Evolutionary conservation across 2,113 vertebrate genomes (phyloP).

Genomic region (Apistogramma diplotaenia): DNA sequence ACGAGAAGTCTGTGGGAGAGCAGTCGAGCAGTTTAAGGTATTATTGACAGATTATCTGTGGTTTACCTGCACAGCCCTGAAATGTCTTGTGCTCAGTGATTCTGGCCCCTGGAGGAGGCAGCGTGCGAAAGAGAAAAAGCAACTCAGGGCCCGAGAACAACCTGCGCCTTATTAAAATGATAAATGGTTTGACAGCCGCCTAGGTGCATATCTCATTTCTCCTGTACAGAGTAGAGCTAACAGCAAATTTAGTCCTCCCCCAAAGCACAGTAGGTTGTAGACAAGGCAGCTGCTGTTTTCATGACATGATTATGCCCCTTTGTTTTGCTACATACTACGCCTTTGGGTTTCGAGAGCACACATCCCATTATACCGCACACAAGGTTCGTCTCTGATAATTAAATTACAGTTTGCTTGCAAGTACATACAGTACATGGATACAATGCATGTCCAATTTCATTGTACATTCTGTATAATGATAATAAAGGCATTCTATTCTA

Average conservation of each 20-base stretch:
- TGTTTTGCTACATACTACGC: neutral
- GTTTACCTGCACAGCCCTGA: neutral
- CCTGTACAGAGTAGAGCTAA: neutral
- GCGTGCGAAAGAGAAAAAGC: neutral
- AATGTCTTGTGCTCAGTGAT: neutral
- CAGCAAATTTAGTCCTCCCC: neutral
- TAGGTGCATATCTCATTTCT: slow-evolving; percentile 17
- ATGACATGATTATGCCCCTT: neutral
- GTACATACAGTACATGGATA: neutral
- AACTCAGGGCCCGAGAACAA: neutral
- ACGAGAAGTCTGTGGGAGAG: no score
- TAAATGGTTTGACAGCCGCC: slow-evolving; percentile 38
- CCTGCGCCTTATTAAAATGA: slow-evolving; percentile 52
- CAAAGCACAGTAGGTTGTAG: neutral
- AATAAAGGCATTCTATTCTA: no score
- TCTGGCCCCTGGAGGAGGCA: neutral
- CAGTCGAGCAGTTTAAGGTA: neutral
- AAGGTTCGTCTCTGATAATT: neutral
- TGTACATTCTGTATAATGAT: no score
- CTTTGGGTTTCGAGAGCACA: neutral
- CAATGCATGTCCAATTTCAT: no score
- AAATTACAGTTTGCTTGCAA: neutral
- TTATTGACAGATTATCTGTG: neutral
- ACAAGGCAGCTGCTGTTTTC: slow-evolving; percentile 2
- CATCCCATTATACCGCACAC: neutral